phyloP scores from a whole-genome alignment of 2,888 invertebrate species.

The Empis livida region DNA sequence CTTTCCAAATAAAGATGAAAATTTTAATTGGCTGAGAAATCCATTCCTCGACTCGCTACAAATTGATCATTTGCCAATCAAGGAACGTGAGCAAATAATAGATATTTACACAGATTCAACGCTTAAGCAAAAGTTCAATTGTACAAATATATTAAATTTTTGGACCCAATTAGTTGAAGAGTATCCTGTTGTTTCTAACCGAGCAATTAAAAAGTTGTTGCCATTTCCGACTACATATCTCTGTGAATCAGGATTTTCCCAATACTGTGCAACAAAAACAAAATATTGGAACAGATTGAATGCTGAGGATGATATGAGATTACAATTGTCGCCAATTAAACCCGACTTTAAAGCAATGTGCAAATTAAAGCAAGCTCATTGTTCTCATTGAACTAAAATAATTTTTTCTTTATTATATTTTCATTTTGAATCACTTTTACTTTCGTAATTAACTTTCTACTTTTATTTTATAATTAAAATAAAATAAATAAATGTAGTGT shows the following conservation, averaged over 20 bases:
- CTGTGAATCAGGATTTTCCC: conserved; percentile 2
- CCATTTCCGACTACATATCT: conserved; percentile 1
- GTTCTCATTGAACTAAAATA: neutral
- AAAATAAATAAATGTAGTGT: neutral
- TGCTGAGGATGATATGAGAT: neutral
- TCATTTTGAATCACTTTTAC: neutral
- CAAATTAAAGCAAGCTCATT: neutral
- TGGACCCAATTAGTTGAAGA: neutral
- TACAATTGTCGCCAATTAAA: neutral
- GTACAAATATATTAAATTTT: neutral
- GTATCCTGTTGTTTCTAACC: neutral
- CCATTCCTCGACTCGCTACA: neutral
- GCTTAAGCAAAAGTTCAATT: neutral
- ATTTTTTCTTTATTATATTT: neutral
- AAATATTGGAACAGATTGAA: conserved; percentile 1
- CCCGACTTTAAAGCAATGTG: neutral
- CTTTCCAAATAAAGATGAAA: neutral
- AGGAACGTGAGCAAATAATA: neutral
- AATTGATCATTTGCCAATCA: neutral
- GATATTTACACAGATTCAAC: neutral
- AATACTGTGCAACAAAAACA: conserved; percentile 2
- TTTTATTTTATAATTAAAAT: neutral
- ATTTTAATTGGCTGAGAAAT: neutral
- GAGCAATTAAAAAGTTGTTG: neutral
- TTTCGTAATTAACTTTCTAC: neutral